Percentiles rank a stretch among this genome's conserved stretches.
Conservation (phyloP, 2,797 vertebrate species). For the Gila robusta region DNA sequence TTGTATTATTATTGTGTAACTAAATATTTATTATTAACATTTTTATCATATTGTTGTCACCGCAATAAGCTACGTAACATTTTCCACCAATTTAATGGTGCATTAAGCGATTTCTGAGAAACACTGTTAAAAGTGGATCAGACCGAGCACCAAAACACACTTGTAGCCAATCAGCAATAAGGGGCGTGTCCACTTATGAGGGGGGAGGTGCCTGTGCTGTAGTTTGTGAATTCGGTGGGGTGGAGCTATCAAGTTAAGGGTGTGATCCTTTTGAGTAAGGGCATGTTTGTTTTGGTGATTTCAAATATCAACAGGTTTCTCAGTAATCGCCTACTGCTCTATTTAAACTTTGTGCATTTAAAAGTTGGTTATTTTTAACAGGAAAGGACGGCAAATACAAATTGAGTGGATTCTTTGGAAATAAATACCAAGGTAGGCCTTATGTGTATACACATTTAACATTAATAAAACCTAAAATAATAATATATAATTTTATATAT, state of each 20-base stretch:
- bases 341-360: neutral
- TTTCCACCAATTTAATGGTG: neutral
- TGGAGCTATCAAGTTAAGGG: neutral
- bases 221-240: neutral
- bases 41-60: neutral
- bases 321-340: no score
- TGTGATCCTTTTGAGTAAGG: neutral
- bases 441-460: neutral
- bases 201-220: no score
- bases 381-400: constrained; percentile 74
- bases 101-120: no score
- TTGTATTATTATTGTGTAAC: neutral
- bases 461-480: neutral
- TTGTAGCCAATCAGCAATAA: no score
- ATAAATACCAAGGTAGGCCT: constrained; percentile 77
- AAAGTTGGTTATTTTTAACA: constrained; percentile 64
- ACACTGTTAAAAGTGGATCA: no score
- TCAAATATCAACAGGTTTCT: no score
- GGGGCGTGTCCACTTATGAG: no score
- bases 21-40: neutral
- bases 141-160: no score
- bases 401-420: constrained; percentile 80
- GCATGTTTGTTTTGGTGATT: neutral
- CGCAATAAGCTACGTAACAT: neutral
- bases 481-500: neutral